Base-by-base conservation (phyloP, 2,888 invertebrate species). In the Stenoptilia bipunctidactyla region DNA sequence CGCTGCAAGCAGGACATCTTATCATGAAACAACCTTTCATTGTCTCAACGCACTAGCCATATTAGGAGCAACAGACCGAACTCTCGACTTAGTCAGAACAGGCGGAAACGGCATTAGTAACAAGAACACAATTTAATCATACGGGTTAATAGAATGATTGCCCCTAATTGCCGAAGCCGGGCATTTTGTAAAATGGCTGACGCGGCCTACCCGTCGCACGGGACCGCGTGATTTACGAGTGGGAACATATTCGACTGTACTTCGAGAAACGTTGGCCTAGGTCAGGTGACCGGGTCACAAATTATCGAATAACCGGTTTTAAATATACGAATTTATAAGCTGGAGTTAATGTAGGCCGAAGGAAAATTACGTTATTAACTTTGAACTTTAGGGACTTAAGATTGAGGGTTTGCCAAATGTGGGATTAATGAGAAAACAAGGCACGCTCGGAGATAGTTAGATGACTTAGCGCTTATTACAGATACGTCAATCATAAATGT, bases 121-220 rank as follows among this genome's bases (percentile, higher is more conserved):
- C 8, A 20, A 3, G 20, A 20, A 20, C 20, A 20, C 20, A 20
- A 20, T 20, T 8, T 8, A 20, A 20, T 20, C 20, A 20, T 20
- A 20, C 30, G 30, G 12, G 34, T 4, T 71, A 70, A 76, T 72
- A 70, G 69, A 67, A 72, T 71, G 66, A 75, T 73, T 74, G 62
- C 46, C 50, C 56, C 56, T 73, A 72, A 73, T 75, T 71, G 61
- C 45, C 45, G 43, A 37, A 39, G 53, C 33, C 34, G 13, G 62
- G 48, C 60, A 58, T 65, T 68, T 63, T 50, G 53, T 58, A 46
- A 51, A 59, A 61, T 46, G 53, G 46, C 61, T 45, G 55, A 59
- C 66, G 66, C 56, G 68, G 70, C 70, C 58, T 58, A 60, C 66
- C 74, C 54, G 64, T 45, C 50, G 52, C 60, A 54, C 50, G 10